A percentile compares a stretch with the other conserved stretches of the same genome.
Evolutionary conservation across 2,797 vertebrate species (phyloP).

Genomic region (Acropternis orthonyx): DNA sequence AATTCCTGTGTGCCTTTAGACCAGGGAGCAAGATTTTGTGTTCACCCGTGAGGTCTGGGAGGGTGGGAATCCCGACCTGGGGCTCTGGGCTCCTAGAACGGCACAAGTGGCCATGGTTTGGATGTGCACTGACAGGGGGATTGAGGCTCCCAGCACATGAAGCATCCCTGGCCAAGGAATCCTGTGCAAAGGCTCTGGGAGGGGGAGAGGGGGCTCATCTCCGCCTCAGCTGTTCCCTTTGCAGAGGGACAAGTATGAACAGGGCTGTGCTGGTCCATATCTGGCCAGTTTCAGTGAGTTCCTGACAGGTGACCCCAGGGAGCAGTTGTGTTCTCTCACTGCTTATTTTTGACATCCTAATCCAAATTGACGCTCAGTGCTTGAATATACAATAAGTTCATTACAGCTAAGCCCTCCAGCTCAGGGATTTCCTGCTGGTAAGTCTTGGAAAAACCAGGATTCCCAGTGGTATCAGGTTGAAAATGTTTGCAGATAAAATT

Average conservation of each 20-base stretch:
- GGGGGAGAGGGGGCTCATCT: not conserved
- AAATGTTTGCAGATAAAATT: slow-evolving; percentile 35
- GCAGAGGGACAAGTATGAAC: not conserved
- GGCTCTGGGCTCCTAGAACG: not conserved
- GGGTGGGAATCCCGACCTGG: not conserved
- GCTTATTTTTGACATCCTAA: slow-evolving; percentile 47
- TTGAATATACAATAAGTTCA: slow-evolving; percentile 53
- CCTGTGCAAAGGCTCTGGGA: rapidly evolving
- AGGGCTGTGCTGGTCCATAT: not conserved
- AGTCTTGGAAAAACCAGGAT: slow-evolving; percentile 28
- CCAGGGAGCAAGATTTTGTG: not conserved
- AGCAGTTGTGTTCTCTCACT: not conserved
- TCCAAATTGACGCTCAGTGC: slow-evolving; percentile 9
- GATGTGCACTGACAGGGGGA: not conserved
- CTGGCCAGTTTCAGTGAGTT: slow-evolving; percentile 36
- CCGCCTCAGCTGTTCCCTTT: not conserved
- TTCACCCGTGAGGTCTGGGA: not conserved
- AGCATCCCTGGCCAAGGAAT: not conserved
- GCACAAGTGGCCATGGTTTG: not conserved
- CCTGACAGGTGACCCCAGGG: slow-evolving; percentile 48
- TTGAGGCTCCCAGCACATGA: not conserved
- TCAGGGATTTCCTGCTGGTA: slow-evolving; percentile 59
- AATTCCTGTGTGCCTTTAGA: not conserved
- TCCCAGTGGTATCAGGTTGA: not conserved
- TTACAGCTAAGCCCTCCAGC: slow-evolving; percentile 32